Evolutionary conservation across 2,888 invertebrate species (phyloP), one percentile per base, ranked within the genome.

Genomic region (Thumatha senex): DNA sequence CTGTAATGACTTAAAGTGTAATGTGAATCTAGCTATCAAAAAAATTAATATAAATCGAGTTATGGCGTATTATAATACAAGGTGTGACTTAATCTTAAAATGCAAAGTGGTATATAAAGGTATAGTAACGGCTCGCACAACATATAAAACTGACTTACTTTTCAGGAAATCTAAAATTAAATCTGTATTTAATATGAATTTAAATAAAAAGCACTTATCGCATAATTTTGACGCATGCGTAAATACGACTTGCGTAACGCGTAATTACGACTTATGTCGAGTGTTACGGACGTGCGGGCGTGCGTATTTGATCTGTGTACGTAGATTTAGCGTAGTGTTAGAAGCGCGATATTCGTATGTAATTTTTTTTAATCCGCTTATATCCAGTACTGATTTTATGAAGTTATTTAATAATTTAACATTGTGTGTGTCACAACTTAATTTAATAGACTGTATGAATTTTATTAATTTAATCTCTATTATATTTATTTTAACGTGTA

Each of bases 341-440:
- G 42, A 61, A 56, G 81, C 80, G 83, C 84, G 83, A 70, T 72
- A 72, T 61, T 79, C 75, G 71, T 72, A 68, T 58, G 4, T 45
- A 47, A 45, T 34, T 54, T 72, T 73, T 57, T 58, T 72, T 74
- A 57, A 46, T 65, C 85, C 84, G 83, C 85, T 84, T 84, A 73
- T 76, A 70, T 81, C 76, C 74, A 60, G 84, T 86, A 86, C 86
- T 86, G 86, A 86, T 85, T 82, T 71, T 67, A 54, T 48, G 49
- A 53, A 48, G 38, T 57, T 60, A 56, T 74, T 79, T 68, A 60
- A 60, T 58, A 52, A 60, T 72, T 79, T 67, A 59, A 52, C 61
- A 66, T 64, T 58, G 56, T 58, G 44, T 65, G 50, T 42, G 67
- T 72, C 74, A 72, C 76, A 72, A 74, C 69, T 68, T 76, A 72